Evolutionary conservation across 1,140 invertebrate genomes (phyloP).

Genomic region (Bactericera cockerelli): DNA sequence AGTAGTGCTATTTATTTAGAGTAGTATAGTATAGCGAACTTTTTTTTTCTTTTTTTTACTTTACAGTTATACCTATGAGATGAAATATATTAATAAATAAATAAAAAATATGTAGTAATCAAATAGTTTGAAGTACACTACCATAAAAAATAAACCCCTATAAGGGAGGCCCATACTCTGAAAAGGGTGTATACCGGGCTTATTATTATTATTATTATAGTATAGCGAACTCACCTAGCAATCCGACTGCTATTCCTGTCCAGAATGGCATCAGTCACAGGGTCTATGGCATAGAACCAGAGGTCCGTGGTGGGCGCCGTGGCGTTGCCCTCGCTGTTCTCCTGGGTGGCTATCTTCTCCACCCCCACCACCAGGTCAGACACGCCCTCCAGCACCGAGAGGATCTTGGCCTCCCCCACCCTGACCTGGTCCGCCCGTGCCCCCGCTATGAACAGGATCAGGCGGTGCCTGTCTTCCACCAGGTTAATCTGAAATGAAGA

Average conservation of each 20-base stretch:
- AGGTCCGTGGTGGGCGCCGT: constrained; percentile 61
- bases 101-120: no score
- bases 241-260: constrained; percentile 50
- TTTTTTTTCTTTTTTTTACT: no score
- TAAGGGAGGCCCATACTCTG: no score
- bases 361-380: constrained; percentile 57
- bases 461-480: constrained; percentile 47
- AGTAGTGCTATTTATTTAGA: no score
- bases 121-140: no score
- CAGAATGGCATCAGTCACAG: constrained; percentile 54
- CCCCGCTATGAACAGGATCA: constrained; percentile 59
- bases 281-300: constrained; percentile 74
- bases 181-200: no score
- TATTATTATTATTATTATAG: no score
- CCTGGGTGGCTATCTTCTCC: constrained; percentile 53
- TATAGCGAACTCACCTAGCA: constrained; percentile 48
- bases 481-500: constrained; percentile 37
- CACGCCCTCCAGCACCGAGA: constrained; percentile 52
- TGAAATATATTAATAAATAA: no score
- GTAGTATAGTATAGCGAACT: no score
- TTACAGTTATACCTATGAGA: no score
- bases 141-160: no score
- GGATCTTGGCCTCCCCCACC: constrained; percentile 43
- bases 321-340: constrained; percentile 47
- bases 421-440: constrained; percentile 52